Percentiles rank a stretch among this genome's conserved stretches.
These are phyloP conservation scores for Nyctereutes procyonoides DNA, from an alignment of 2,113 vertebrate species.

Conservation along the genomic window DNA sequence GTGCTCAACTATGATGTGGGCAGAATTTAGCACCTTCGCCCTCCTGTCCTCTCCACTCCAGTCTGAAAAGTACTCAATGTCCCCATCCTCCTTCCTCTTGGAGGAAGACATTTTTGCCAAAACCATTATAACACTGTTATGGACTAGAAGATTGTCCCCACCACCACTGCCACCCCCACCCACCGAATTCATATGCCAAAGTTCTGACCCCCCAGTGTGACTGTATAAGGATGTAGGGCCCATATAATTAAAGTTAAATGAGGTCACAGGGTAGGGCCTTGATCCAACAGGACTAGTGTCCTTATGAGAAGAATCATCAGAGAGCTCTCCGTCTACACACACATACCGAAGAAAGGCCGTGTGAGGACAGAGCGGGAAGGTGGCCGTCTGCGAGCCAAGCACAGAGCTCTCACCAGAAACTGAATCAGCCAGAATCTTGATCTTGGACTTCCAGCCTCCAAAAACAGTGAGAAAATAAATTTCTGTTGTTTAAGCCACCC, in stretches of 20 bases:
- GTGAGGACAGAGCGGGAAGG: background rate
- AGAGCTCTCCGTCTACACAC: fast-evolving
- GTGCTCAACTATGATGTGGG: fast-evolving
- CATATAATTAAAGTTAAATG: background rate
- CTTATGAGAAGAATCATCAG: background rate
- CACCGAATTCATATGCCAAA: background rate
- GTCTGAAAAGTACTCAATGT: background rate
- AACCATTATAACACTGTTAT: background rate
- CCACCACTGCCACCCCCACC: background rate
- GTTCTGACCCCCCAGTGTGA: background rate
- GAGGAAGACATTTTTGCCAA: background rate
- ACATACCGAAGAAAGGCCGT: background rate
- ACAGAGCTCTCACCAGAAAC: background rate
- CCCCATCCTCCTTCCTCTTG: background rate
- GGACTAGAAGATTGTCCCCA: background rate
- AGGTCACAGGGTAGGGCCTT: background rate
- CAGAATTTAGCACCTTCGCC: background rate
- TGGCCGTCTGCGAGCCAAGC: background rate
- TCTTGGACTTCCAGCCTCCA: background rate
- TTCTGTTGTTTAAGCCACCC: background rate
- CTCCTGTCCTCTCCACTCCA: background rate
- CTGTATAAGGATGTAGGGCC: background rate
- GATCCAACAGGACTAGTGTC: background rate
- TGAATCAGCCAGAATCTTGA: background rate
- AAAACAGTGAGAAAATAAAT: background rate